phyloP scores from a whole-genome alignment of 1,140 invertebrate genomes.

The Holcopasites calliopsidis region DNA sequence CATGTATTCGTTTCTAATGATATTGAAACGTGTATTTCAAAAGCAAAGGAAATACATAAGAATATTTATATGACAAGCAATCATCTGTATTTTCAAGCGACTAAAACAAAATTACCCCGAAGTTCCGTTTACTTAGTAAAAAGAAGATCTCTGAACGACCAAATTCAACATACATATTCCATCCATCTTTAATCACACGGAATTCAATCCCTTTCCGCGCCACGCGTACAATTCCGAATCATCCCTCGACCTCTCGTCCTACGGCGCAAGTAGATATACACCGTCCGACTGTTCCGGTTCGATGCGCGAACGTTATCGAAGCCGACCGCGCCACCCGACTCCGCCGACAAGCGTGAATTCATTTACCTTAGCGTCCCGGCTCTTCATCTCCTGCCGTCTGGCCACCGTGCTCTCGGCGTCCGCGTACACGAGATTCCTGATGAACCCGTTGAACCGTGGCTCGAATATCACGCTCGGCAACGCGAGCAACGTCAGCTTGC shows the following conservation, averaged over 20 bases:
- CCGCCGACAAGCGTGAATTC: neutral
- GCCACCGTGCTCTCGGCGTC: slow-evolving; percentile 86
- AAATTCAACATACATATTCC: no score
- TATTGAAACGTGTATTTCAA: no score
- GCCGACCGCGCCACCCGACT: no score
- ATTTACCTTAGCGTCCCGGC: slow-evolving; percentile 87
- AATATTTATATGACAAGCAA: no score
- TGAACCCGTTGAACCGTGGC: slow-evolving; percentile 90
- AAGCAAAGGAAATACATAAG: no score
- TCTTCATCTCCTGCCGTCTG: slow-evolving; percentile 88
- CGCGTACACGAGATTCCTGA: slow-evolving; percentile 92
- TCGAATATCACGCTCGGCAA: slow-evolving; percentile 95
- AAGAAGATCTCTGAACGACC: no score
- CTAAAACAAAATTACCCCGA: no score
- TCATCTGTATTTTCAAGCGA: no score
- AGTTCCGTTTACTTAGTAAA: no score
- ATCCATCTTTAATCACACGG: neutral
- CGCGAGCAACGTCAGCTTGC: slow-evolving; percentile 89
- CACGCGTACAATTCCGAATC: neutral
- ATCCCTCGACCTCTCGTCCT: neutral
- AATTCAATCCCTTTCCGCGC: neutral
- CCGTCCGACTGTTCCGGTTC: neutral
- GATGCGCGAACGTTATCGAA: no score
- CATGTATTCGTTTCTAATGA: no score
- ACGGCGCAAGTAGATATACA: neutral